Base-by-base conservation (phyloP, 1,140 invertebrate genomes). In the Hyles euphorbiae region DNA sequence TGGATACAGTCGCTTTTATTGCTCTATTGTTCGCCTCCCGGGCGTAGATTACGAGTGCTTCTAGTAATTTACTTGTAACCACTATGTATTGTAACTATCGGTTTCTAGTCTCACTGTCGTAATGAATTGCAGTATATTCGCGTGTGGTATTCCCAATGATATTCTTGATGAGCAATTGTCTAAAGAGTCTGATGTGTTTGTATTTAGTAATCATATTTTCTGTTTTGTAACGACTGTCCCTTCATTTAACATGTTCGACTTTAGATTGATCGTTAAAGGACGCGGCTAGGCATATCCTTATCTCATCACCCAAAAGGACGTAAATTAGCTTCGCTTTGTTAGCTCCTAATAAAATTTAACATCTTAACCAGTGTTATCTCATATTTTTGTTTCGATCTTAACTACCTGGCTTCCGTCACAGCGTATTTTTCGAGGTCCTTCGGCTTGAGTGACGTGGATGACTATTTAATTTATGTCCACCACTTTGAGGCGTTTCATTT, bases 371-470 rank as follows among this genome's bases (percentile, higher is more conserved):
- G 61, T 70, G 73, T 87, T 87, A 87, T 87, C 84, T 80, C 60
- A 78, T 76, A 83, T 81, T 83, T 79, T 84, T 81, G 79, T 84
- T 81, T 78, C 56, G 66, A 88, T 88, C 83, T 88, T 84, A 75
- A 86, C 78, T 88, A 86, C 84, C 84, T 88, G 83, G 78, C 84
- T 88, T 84, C 80, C 78, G 80, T 78, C 80, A 76, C 67, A 71
- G 65, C 57, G 69, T 75, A 76, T 82, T 71, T 78, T 75, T 75
- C 72, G 34, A 78, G 63, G 64, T 80, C 81, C 79, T 81, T 71
- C 61, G 64, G 55, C 64, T 75, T 86, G 82, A 85, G 71, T 84
- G 81, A 83, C 84, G 69, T 78, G 69, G 73, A 81, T 62, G 78
- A 72, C 77, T 73, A 72, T 84, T 78, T 87, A 87, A 87, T 85